Base-by-base conservation (phyloP, 2,797 vertebrate genomes). In the Pitangus sulphuratus region DNA sequence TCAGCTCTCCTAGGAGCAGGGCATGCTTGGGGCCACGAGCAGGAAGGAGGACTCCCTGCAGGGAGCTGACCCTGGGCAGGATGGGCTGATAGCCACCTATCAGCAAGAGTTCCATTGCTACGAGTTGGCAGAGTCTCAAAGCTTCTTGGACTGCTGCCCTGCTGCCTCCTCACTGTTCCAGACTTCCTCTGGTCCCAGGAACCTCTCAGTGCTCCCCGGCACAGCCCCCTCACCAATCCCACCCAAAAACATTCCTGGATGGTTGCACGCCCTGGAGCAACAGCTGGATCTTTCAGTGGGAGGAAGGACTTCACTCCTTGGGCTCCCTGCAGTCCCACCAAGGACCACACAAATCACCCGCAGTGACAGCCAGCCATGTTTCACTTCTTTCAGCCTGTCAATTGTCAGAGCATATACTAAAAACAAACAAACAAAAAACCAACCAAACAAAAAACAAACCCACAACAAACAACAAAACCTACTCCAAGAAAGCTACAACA, bases 141-240 rank as follows among this genome's bases (percentile, higher is more conserved):
- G 48, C 11, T 58, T 18, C 75, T 70, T 70, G 82, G 71, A 83
- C 15, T 17, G 18, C 50, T 72, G 47, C 71, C 51, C 8, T 0
- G 0, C 53, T 78, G 17, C 57, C n/a, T 72, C 44, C 44, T 84
- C 1, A 0, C 51, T 70, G 25, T 30, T 22, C 8, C 25, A 62
- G 61, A 54, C 25, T 17, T 84, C 66, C 37, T 60, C 56, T 47
- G n/a, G 26, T 39, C 47, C 53, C 61, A 70, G 68, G 33, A 76
- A 17, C 17, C 12, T 45, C 70, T 45, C 44, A 16, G 50, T 0
- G 0, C 33, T 77, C 8, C 16, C 33, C 24, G 0, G 26, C 3
- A 3, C 31, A 40, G 50, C 15, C 54, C 42, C 31, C 18, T 76
- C 3, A 0, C 30, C 1, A 1, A 1, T 31, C 51, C 57, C 50